Evolutionary conservation across 2,888 invertebrate genomes (phyloP).

Genomic region (Meandrusa payeni): DNA sequence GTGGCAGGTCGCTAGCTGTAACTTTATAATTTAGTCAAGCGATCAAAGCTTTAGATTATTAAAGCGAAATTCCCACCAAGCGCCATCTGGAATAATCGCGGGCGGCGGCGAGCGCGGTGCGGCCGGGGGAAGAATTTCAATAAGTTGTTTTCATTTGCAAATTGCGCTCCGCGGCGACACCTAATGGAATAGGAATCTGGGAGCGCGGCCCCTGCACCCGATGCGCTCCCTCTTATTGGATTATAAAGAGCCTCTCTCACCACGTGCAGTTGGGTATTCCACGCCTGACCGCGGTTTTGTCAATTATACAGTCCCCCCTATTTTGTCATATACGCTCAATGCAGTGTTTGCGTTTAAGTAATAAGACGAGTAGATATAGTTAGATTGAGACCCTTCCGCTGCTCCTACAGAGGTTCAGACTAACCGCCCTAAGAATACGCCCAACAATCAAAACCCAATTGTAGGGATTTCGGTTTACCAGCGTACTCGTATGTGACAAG

Average conservation of each 20-base stretch:
- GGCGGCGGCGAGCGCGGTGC: conserved; percentile 25
- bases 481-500: no score
- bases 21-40: conserved; percentile 11
- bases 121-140: conserved; percentile 73
- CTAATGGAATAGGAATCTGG: conserved; percentile 75
- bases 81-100: conserved; percentile 38
- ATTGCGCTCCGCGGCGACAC: conserved; percentile 73
- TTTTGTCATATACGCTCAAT: no score
- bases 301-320: not conserved
- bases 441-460: no score
- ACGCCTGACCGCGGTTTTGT: conserved; percentile 11
- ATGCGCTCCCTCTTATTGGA: conserved; percentile 54
- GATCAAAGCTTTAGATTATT: conserved; percentile 28
- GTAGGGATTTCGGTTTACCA: no score
- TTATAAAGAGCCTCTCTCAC: conserved; percentile 50
- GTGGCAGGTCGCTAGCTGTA: no score
- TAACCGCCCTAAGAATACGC: no score
- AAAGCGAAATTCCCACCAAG: conserved; percentile 37
- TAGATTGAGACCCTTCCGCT: no score
- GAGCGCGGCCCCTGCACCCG: conserved; percentile 44
- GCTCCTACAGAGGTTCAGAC: no score
- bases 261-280: conserved; percentile 18
- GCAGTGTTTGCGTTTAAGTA: no score
- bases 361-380: no score
- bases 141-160: conserved; percentile 81